phyloP scores from a whole-genome alignment of 2,113 vertebrate genomes.

The Cyprinodon variegatus region DNA sequence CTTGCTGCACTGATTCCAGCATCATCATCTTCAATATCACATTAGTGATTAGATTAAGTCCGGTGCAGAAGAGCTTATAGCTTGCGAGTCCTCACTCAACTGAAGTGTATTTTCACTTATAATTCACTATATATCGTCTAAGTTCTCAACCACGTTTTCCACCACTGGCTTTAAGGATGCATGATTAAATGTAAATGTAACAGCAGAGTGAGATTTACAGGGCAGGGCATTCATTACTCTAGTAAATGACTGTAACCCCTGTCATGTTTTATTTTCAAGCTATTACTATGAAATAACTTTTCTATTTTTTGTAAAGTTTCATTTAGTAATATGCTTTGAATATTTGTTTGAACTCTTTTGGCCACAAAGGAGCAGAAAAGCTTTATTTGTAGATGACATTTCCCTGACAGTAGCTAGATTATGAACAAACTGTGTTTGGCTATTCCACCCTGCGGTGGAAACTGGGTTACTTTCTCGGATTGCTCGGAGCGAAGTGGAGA shows the following conservation, averaged over 20 bases:
- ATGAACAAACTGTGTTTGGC: conserved; percentile 34
- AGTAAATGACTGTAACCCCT: conserved; percentile 20
- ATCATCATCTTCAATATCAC: conserved; percentile 10
- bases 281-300: conserved; percentile 32
- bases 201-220: conserved; percentile 9
- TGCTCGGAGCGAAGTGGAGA: conserved; percentile 58
- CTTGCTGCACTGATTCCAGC: conserved; percentile 23
- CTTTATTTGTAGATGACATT: conserved; percentile 27
- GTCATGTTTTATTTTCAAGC: conserved; percentile 19
- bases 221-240: conserved; percentile 31
- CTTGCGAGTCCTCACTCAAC: background rate
- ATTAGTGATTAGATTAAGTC: conserved; percentile 3
- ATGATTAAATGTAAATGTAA: conserved; percentile 39
- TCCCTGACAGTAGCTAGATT: conserved; percentile 33
- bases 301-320: background rate
- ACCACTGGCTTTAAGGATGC: background rate
- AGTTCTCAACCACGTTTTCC: conserved; percentile 1
- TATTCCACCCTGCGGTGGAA: conserved; percentile 55
- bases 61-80: conserved; percentile 13
- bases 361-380: conserved; percentile 17
- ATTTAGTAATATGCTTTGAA: conserved; percentile 19
- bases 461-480: conserved; percentile 71
- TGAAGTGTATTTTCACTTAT: conserved; percentile 3
- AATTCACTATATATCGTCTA: background rate
- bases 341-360: conserved; percentile 23